Percentiles rank a stretch among this genome's conserved stretches.
Evolutionary conservation across 1,140 invertebrate species (phyloP).

Genomic region (Drosophila orena): DNA sequence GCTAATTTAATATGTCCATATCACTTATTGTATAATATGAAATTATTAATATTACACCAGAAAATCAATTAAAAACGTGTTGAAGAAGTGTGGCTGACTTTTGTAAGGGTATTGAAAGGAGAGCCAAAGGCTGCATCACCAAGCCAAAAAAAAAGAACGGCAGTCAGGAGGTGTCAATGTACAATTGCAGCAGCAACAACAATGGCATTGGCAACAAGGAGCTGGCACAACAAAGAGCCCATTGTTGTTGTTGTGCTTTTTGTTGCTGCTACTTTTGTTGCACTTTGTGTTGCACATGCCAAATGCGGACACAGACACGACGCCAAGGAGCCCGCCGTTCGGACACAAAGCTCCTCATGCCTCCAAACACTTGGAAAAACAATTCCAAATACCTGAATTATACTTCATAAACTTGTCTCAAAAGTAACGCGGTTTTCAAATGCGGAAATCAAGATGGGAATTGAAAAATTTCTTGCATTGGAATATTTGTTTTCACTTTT

Average conservation of each 20-base stretch:
- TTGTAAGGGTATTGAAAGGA: conserved; percentile 19
- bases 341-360: conserved; percentile 21
- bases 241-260: conserved; percentile 67
- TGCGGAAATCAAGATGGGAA: too few species aligned
- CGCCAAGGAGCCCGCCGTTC: conserved; percentile 60
- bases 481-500: too few species aligned
- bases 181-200: conserved; percentile 69
- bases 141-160: conserved; percentile 23
- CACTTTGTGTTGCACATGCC: conserved; percentile 72
- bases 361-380: conserved; percentile 3
- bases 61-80: background rate
- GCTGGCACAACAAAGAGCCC: conserved; percentile 67
- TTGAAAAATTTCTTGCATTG: too few species aligned
- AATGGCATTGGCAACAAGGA: conserved; percentile 34
- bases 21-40: too few species aligned
- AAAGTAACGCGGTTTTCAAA: too few species aligned
- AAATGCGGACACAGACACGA: conserved; percentile 72
- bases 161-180: conserved; percentile 75
- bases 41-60: too few species aligned
- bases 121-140: conserved; percentile 21
- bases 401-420: too few species aligned
- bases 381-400: background rate
- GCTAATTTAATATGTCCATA: too few species aligned
- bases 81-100: background rate
- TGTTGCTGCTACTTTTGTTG: conserved; percentile 54